Percentiles rank a stretch among this genome's conserved stretches.
Conservation (phyloP, 2,888 invertebrate species). For the Ochropacha duplaris region DNA sequence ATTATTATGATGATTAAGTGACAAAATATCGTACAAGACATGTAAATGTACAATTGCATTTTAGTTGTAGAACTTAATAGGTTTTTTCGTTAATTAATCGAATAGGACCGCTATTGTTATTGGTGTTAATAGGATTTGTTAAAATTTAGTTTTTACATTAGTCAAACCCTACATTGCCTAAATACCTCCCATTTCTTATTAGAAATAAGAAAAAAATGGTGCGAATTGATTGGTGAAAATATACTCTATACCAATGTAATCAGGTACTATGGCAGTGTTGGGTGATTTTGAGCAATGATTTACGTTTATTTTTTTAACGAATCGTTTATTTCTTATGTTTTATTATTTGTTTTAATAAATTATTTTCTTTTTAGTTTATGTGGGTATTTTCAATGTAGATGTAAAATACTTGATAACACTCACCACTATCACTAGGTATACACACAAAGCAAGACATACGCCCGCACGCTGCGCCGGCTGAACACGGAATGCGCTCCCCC, state of each 20-base stretch:
- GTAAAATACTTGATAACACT: no score
- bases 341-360: conserved; percentile 57
- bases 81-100: neutral
- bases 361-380: conserved; percentile 44
- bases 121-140: neutral
- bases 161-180: neutral
- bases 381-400: conserved; percentile 15
- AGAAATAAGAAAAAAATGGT: neutral
- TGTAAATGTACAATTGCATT: neutral
- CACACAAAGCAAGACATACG: no score
- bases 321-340: conserved; percentile 57
- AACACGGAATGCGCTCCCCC: no score
- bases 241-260: conserved; percentile 3
- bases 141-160: conserved; percentile 1
- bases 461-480: no score
- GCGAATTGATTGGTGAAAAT: neutral
- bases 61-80: neutral
- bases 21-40: neutral
- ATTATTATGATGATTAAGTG: neutral
- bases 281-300: conserved; percentile 52
- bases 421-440: no score
- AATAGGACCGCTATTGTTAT: neutral
- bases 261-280: conserved; percentile 12
- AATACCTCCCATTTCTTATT: neutral
- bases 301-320: conserved; percentile 55